Evolutionary conservation across 2,797 vertebrate species (phyloP).

Genomic region (Crocodylus rhombifer): DNA sequence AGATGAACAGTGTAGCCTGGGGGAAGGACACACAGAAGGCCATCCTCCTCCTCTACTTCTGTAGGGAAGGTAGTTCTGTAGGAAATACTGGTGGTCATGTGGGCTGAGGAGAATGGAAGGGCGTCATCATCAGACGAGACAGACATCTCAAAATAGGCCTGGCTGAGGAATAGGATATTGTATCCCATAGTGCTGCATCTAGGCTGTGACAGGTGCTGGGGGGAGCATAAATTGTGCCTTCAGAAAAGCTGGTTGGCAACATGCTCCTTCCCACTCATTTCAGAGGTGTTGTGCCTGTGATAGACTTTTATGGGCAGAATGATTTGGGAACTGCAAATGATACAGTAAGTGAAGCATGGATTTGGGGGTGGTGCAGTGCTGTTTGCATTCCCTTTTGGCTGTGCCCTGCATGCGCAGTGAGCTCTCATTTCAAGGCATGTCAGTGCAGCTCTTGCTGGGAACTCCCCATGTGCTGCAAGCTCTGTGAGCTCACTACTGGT

Average conservation of each 20-base stretch:
- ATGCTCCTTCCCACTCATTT: not conserved
- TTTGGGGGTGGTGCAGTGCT: no score
- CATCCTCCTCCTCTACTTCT: not conserved
- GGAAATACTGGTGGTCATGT: not conserved
- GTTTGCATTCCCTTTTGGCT: no score
- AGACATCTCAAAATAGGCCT: not conserved
- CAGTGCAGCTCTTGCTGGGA: no score
- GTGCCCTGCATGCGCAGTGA: no score
- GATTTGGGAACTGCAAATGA: not conserved
- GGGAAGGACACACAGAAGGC: not conserved
- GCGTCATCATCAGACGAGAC: not conserved
- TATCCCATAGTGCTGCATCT: not conserved
- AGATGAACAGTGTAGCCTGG: not conserved
- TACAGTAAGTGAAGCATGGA: no score
- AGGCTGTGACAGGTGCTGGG: not conserved
- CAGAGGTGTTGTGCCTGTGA: not conserved
- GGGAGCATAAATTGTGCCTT: not conserved
- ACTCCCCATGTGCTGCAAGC: no score
- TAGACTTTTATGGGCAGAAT: not conserved
- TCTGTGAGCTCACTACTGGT: no score
- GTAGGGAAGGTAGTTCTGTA: not conserved
- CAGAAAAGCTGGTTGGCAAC: not conserved
- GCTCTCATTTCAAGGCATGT: no score
- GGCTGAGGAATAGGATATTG: rapidly evolving
- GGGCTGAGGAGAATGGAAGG: not conserved